phyloP scores from a whole-genome alignment of 1,140 invertebrate genomes.

The Tyrophagus putrescentiae region DNA sequence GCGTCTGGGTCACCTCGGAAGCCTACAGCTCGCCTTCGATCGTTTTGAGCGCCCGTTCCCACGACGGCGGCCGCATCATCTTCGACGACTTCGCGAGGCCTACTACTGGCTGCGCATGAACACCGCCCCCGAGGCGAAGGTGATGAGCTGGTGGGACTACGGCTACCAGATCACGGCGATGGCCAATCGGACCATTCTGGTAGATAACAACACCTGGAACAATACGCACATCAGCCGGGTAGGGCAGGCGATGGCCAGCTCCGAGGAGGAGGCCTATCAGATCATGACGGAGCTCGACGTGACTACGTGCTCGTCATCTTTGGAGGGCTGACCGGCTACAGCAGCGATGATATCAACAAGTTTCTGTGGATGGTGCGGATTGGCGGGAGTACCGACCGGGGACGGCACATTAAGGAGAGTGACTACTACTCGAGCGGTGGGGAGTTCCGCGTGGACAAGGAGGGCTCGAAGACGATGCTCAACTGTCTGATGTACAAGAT shows the following conservation, averaged over 20 bases:
- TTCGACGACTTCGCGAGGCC: slow-evolving; percentile 94
- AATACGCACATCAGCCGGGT: slow-evolving; percentile 95
- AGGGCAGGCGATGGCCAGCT: slow-evolving; percentile 91
- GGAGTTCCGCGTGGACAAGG: slow-evolving; percentile 82
- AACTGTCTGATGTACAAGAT: slow-evolving; percentile 94
- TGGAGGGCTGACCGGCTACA: slow-evolving; percentile 93
- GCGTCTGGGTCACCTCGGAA: slow-evolving; percentile 98
- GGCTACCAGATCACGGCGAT: slow-evolving; percentile 98
- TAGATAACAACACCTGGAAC: slow-evolving; percentile 99
- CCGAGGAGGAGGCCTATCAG: slow-evolving; percentile 88
- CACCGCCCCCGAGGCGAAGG: slow-evolving; percentile 74
- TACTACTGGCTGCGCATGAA: slow-evolving; percentile 97
- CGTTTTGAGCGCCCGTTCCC: slow-evolving; percentile 80
- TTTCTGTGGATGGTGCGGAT: slow-evolving; percentile 99
- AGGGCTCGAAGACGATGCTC: slow-evolving; percentile 65
- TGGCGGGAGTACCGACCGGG: slow-evolving; percentile 84
- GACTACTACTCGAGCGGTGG: slow-evolving; percentile 89
- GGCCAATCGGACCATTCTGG: slow-evolving; percentile 92
- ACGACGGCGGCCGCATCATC: slow-evolving; percentile 85
- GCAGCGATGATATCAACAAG: slow-evolving; percentile 95
- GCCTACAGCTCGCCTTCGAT: slow-evolving; percentile 95
- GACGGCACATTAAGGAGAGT: slow-evolving; percentile 82
- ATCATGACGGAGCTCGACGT: slow-evolving; percentile 95
- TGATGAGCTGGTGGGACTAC: slow-evolving; percentile 99
- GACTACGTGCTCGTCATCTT: slow-evolving; percentile 97